Percentiles rank a stretch among this genome's conserved stretches.
Evolutionary conservation across 2,888 invertebrate species (phyloP).

Genomic region (Luperina nickerlii): DNA sequence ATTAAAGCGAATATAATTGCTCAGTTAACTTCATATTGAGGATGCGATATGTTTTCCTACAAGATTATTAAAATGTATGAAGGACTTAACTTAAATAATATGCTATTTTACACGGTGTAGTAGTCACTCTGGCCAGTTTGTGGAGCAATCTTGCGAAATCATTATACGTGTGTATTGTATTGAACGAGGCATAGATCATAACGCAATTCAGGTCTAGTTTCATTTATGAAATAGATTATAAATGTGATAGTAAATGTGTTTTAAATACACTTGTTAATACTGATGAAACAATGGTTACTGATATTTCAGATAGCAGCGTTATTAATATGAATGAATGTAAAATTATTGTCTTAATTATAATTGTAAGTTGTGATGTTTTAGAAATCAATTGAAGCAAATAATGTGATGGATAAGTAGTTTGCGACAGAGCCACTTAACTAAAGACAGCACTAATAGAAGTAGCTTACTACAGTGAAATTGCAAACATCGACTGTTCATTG

Average conservation of each 20-base stretch:
- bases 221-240: slow-evolving; percentile 58
- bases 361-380: slow-evolving; percentile 3
- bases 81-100: slow-evolving; percentile 33
- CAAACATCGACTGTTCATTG: slow-evolving; percentile 15
- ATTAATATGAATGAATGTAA: slow-evolving; percentile 28
- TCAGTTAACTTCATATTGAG: slow-evolving; percentile 45
- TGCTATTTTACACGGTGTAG: slow-evolving; percentile 27
- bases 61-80: slow-evolving; percentile 47
- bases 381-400: slow-evolving; percentile 9
- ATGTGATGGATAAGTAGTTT: neutral
- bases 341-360: slow-evolving; percentile 3
- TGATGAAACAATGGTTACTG: slow-evolving; percentile 40
- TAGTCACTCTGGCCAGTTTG: slow-evolving; percentile 44
- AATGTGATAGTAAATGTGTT: slow-evolving; percentile 48
- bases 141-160: slow-evolving; percentile 63
- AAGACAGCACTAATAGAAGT: neutral
- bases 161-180: slow-evolving; percentile 60
- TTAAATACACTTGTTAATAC: slow-evolving; percentile 24
- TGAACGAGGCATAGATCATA: slow-evolving; percentile 58
- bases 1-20: slow-evolving; percentile 54
- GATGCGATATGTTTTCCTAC: slow-evolving; percentile 57
- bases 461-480: neutral
- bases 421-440: neutral
- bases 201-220: slow-evolving; percentile 64
- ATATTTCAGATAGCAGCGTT: slow-evolving; percentile 8